Evolutionary conservation across 2,113 vertebrate genomes (phyloP), one percentile per base, ranked within the genome.

Genomic region (Fregata magnificens): DNA sequence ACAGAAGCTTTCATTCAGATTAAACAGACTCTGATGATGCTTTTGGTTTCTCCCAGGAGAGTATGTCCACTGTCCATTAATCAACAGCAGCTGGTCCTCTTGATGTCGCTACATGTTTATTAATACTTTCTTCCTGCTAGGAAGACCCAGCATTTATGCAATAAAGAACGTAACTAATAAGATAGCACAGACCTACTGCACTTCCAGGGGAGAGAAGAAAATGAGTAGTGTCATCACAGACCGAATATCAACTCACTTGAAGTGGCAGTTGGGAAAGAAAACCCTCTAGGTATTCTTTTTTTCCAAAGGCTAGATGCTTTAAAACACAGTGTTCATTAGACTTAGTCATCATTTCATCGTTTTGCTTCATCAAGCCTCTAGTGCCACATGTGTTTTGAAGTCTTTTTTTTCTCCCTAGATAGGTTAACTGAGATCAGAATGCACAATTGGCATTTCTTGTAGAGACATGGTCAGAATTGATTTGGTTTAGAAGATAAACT

Each of bases 401-500:
- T 55, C 31, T 67, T 80, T 69, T 71, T 53, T 79, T 29, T 24
- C 53, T 90, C 89, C 36, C 56, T 81, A 59, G 79, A 40, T 59
- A 87, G 49, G 42, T 91, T 89, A 88, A 71, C 55, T 58, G 59
- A 82, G 86, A 81, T 90, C 63, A 89, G 90, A 96, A 96, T 72
- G 36, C 31, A 45, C 53, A 87, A 71, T 1, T 86, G 55, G 5
- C 20, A 32, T 82, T 92, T 88, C 73, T 93, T 77, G 59, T 88
- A 79, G 44, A 93, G 45, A 55, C n/a, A 74, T 36, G 92, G 82
- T 92, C 79, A 85, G 70, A 81, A 92, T 79, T 2, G 2, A 84
- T 97, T 85, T 9, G 28, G 36, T 91, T 93, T 82, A 76, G 74
- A 95, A 96, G 61, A 93, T 47, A 71, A 95, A 93, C 70, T 73